A percentile compares a stretch with the other conserved stretches of the same genome.
Conservation (phyloP, 2,113 vertebrate species). For the Mesocricetus auratus region DNA sequence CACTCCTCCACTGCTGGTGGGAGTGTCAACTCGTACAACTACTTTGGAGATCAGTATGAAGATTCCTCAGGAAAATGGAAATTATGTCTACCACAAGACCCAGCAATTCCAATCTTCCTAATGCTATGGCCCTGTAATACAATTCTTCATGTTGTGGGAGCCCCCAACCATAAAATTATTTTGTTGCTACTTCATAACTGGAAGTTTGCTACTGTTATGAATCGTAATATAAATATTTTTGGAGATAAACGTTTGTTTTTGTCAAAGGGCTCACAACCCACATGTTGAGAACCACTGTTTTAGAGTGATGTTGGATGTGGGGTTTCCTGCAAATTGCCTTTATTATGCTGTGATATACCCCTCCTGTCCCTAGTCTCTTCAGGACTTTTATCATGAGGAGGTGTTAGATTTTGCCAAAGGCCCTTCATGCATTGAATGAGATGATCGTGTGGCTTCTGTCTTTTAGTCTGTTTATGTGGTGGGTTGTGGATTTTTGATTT, state of each 20-base stretch:
- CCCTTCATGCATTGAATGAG: not conserved
- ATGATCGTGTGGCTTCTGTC: not conserved
- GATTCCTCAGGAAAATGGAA: too few species aligned
- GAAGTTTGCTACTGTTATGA: not conserved
- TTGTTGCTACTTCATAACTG: not conserved
- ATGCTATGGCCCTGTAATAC: not conserved
- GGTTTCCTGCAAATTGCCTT: not conserved
- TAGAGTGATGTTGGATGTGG: not conserved
- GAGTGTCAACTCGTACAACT: too few species aligned
- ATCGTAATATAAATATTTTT: not conserved
- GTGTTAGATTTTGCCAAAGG: not conserved
- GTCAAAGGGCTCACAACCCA: not conserved
- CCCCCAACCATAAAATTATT: not conserved
- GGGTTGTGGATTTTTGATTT: not conserved
- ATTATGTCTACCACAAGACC: too few species aligned
- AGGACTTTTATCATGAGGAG: not conserved
- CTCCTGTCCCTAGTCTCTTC: not conserved
- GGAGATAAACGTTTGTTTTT: not conserved
- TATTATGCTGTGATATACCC: not conserved
- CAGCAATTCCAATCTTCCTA: too few species aligned
- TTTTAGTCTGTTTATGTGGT: not conserved
- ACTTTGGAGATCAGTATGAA: too few species aligned
- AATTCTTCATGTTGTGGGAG: not conserved
- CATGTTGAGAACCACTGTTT: not conserved
- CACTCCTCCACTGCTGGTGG: too few species aligned